phyloP scores from a whole-genome alignment of 2,797 vertebrate genomes.

The Myiotriccus ornatus region DNA sequence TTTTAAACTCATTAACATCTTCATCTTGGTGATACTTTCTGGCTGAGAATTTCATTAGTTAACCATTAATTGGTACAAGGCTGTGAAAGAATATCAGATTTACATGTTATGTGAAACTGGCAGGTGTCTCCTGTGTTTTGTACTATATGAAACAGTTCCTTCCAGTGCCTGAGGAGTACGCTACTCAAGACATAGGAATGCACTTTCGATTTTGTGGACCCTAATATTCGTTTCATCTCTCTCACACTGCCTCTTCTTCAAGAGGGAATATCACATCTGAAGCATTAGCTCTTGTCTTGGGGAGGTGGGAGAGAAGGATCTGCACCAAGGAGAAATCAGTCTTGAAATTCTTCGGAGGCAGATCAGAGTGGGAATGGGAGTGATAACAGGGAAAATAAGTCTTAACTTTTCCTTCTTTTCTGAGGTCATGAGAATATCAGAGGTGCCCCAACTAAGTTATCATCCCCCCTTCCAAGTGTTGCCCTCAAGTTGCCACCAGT shows the following conservation, averaged over 20 bases:
- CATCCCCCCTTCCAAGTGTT: neutral
- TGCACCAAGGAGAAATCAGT: neutral
- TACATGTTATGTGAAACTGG: neutral
- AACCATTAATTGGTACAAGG: neutral
- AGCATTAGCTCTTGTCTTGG: neutral
- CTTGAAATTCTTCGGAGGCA: neutral
- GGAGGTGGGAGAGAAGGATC: neutral
- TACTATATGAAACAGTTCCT: neutral
- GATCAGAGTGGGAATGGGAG: neutral
- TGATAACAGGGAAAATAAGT: neutral
- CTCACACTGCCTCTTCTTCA: neutral
- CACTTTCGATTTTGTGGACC: neutral
- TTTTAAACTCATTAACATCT: conserved; percentile 53
- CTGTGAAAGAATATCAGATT: neutral
- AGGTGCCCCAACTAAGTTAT: neutral
- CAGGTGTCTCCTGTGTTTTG: neutral
- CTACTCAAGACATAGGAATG: neutral
- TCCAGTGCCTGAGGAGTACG: neutral
- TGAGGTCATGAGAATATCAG: neutral
- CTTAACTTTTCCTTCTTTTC: neutral
- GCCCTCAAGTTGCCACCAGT: neutral
- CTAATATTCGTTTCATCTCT: neutral
- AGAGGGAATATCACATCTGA: rapidly evolving
- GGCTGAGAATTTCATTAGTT: neutral
- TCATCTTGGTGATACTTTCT: conserved; percentile 11